Base-by-base conservation (phyloP, 2,113 vertebrate genomes). In the Syrrhaptes paradoxus region DNA sequence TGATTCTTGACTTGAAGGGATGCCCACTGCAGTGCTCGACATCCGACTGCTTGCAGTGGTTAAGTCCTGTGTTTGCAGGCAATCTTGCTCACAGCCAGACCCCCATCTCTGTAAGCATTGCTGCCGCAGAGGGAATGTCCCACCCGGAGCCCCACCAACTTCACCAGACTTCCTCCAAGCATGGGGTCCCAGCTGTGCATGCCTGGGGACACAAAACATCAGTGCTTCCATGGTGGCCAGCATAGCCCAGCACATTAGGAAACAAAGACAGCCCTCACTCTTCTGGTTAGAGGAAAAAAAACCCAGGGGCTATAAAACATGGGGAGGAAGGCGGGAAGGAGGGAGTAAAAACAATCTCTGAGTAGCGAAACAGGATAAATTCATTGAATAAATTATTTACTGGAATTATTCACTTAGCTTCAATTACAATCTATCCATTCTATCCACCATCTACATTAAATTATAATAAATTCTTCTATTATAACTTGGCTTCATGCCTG, bases 341-440 rank as follows among this genome's bases (percentile, higher is more conserved):
- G 43, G 20, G 31, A 59, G 34, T 52, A 87, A 86, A 72, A 85
- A 41, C 49, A 81, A 80, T 43, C 65, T 93, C 61, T 4, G 26
- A 84, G 76, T 58, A 88, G 76, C 91, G 92, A 96, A 96, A 8
- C 73, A 92, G 90, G 90, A 80, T 93, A 92, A 93, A 96, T 96
- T 93, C 83, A 95, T 75, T 93, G 88, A 94, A 92, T 92, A 94
- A 95, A 96, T 96, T 96, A 96, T 95, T 97, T 96, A 96, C 95
- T 96, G 88, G 90, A 92, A 95, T 96, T 96, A 95, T 92, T 97
- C 90, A 94, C 88, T 96, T 96, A 95, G 79, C 65, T 92, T 96
- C 93, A 92, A 95, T 96, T 96, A 96, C 90, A 96, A 49, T 81
- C 90, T 92, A 84, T 80, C 93, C 90, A 84, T 96, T 96, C 95